These are phyloP conservation scores for Drusus annulatus DNA, from an alignment of 1,140 invertebrate species.

Conservation along the genomic window DNA sequence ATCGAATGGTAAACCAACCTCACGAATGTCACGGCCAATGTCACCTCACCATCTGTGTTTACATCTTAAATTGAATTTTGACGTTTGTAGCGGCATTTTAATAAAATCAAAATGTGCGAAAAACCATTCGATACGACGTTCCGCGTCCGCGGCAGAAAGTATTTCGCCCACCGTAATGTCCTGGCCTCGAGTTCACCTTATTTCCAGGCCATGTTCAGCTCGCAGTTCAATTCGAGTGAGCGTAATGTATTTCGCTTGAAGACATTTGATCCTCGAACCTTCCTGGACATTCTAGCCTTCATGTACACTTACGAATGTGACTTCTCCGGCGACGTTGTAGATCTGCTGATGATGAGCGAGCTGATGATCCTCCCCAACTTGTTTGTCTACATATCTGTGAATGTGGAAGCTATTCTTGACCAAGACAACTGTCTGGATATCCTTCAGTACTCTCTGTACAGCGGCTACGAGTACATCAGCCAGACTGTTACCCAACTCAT, in stretches of 20 bases:
- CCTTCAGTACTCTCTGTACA: background rate
- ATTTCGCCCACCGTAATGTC: background rate
- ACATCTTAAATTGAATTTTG: no score
- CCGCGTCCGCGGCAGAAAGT: background rate
- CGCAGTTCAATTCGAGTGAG: background rate
- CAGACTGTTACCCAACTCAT: background rate
- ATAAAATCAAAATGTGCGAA: no score
- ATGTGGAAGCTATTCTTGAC: background rate
- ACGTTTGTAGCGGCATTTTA: no score
- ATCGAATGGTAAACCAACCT: no score
- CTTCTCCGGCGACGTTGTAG: background rate
- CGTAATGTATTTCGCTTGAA: background rate
- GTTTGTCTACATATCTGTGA: background rate
- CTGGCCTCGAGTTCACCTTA: background rate
- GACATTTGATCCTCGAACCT: background rate
- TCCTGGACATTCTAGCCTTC: background rate
- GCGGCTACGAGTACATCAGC: conserved; percentile 4
- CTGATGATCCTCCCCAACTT: background rate
- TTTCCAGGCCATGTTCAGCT: conserved; percentile 18
- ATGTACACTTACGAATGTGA: conserved; percentile 10
- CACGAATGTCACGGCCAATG: no score
- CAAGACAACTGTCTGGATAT: conserved; percentile 8
- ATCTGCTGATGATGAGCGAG: background rate
- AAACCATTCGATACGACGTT: background rate
- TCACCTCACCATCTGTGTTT: no score